phyloP scores from a whole-genome alignment of 2,888 invertebrate species.

The Orthosia incerta region DNA sequence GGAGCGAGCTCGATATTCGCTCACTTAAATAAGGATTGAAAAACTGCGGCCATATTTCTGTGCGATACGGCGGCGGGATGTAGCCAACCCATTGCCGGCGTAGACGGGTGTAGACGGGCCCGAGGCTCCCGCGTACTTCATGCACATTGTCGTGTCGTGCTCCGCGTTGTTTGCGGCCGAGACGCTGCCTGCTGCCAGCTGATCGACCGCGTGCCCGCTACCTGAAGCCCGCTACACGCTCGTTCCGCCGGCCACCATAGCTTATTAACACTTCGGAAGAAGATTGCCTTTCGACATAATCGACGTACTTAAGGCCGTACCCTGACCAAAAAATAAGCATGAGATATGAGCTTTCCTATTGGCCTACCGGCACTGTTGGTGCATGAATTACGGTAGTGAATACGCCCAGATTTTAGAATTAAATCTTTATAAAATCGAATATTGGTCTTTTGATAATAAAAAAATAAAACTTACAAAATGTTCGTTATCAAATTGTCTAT shows the following conservation, averaged over 20 bases:
- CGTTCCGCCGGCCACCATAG: not conserved
- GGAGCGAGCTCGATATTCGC: conserved; percentile 50
- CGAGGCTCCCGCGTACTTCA: not conserved
- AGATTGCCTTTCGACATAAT: not conserved
- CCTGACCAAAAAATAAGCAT: too few relatives aligned
- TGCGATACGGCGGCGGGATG: conserved; percentile 25
- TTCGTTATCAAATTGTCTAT: too few relatives aligned
- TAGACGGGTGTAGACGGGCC: conserved; percentile 9
- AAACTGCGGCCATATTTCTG: conserved; percentile 60
- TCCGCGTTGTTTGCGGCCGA: not conserved
- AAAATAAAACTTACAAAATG: too few relatives aligned
- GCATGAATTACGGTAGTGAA: too few relatives aligned
- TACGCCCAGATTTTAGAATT: too few relatives aligned
- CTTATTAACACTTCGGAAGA: conserved; percentile 6
- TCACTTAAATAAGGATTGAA: conserved; percentile 63
- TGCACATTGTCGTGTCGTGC: not conserved
- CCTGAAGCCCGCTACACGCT: too few relatives aligned
- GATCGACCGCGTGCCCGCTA: too few relatives aligned
- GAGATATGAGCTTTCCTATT: too few relatives aligned
- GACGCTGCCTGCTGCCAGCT: not conserved
- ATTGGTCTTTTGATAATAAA: too few relatives aligned
- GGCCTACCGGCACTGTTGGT: too few relatives aligned
- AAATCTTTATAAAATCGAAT: too few relatives aligned
- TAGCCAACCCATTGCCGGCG: conserved; percentile 18
- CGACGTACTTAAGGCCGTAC: too few relatives aligned